Conservation (phyloP, 2,113 vertebrate genomes). For the Paratilapia polleni region DNA sequence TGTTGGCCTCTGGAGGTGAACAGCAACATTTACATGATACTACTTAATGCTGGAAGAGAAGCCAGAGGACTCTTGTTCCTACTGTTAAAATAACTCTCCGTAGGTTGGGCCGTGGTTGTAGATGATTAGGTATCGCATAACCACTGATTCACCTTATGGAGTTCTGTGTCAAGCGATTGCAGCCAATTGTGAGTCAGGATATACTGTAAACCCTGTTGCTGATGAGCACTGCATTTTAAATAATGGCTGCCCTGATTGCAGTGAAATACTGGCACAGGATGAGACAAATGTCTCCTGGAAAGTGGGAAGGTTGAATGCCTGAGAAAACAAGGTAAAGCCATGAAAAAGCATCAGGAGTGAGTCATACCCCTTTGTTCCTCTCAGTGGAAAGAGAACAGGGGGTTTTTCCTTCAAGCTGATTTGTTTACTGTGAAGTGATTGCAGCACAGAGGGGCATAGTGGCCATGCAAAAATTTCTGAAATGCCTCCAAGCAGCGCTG, state of each 20-base stretch:
- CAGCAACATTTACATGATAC: constrained; percentile 8
- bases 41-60: constrained; percentile 12
- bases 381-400: constrained; percentile 51
- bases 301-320: constrained; percentile 51
- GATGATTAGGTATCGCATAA: constrained; percentile 74
- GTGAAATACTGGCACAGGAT: constrained; percentile 56
- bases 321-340: constrained; percentile 64
- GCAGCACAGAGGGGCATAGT: constrained; percentile 29
- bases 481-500: constrained; percentile 80
- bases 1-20: constrained; percentile 3
- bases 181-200: constrained; percentile 54
- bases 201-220: constrained; percentile 10
- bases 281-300: constrained; percentile 50
- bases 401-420: constrained; percentile 60
- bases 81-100: constrained; percentile 33
- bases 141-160: constrained; percentile 57
- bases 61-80: constrained; percentile 26
- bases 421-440: constrained; percentile 79
- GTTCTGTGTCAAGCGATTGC: constrained; percentile 33
- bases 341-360: constrained; percentile 42
- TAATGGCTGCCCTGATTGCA: constrained; percentile 58
- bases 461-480: constrained; percentile 78
- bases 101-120: constrained; percentile 53
- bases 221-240: constrained; percentile 42
- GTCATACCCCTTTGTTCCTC: constrained; percentile 49